A percentile compares a stretch with the other conserved stretches of the same genome.
Conservation (phyloP, 2,797 vertebrate species). For the Acrossocheilus wenchowensis region DNA sequence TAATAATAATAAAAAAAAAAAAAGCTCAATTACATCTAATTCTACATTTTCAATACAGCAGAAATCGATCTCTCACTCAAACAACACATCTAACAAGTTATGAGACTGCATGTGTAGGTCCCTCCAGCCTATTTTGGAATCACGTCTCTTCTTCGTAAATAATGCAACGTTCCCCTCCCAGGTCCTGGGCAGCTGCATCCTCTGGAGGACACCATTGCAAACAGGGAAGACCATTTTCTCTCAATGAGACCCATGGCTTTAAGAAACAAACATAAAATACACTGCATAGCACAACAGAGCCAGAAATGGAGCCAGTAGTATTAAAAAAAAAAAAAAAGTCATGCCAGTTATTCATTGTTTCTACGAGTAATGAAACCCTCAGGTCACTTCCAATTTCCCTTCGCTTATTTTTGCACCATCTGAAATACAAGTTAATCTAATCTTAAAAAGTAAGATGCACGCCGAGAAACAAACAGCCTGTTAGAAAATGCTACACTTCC, state of each 20-base stretch:
- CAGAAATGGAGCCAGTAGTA: not conserved
- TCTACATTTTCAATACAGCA: not conserved
- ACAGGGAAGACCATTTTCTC: slow-evolving; percentile 39
- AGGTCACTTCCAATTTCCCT: slow-evolving; percentile 2
- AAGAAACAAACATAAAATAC: slow-evolving; percentile 16
- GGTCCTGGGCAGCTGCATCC: slow-evolving; percentile 25
- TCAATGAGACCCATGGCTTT: not conserved
- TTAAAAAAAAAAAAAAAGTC: not conserved
- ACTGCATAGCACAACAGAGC: not conserved
- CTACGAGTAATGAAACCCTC: not conserved
- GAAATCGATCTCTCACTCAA: not conserved
- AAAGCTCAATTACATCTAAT: not conserved
- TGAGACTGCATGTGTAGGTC: slow-evolving; percentile 20
- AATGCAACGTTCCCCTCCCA: slow-evolving; percentile 39
- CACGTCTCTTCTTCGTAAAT: slow-evolving; percentile 43
- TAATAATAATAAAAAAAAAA: not conserved
- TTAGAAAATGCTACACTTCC: slow-evolving; percentile 45
- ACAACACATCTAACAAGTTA: not conserved
- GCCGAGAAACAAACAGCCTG: slow-evolving; percentile 34
- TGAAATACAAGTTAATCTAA: slow-evolving; percentile 26
- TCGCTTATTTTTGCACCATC: not conserved
- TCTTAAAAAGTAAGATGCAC: slow-evolving; percentile 9
- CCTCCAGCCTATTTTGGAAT: slow-evolving; percentile 41
- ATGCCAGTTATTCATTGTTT: not conserved
- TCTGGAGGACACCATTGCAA: slow-evolving; percentile 42